Conservation (phyloP, 2,888 invertebrate species). For the Ormyrus thymus region DNA sequence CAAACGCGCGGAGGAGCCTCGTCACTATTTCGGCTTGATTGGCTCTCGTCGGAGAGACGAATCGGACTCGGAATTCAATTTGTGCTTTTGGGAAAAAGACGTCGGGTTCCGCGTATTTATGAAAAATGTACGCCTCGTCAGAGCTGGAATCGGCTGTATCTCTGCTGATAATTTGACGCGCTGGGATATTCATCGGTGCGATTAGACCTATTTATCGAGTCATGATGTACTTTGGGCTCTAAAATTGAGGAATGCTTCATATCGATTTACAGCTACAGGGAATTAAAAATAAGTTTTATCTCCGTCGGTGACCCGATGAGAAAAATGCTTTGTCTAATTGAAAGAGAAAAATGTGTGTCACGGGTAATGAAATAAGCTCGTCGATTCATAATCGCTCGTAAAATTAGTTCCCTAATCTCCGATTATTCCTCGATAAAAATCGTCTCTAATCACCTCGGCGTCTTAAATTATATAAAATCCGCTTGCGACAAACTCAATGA, state of each 20-base stretch:
- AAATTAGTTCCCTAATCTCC: too few species aligned
- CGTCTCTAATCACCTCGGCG: too few species aligned
- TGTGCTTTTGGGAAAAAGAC: conserved; percentile 3
- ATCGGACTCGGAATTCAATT: conserved; percentile 2
- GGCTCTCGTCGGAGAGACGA: neutral
- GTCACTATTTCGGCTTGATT: neutral
- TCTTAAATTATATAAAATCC: too few species aligned
- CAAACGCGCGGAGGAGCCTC: too few species aligned
- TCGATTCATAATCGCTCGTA: neutral
- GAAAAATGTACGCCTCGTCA: neutral
- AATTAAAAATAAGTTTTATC: conserved; percentile 35
- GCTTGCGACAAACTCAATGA: too few species aligned
- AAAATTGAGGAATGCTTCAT: conserved; percentile 10
- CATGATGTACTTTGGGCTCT: conserved; percentile 20
- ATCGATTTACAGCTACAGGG: neutral
- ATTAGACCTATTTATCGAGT: conserved; percentile 13
- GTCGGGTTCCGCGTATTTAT: conserved; percentile 17
- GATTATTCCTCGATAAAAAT: too few species aligned
- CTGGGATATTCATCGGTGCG: neutral
- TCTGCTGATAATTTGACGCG: conserved; percentile 30
- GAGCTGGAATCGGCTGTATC: conserved; percentile 23
- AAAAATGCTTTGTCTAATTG: conserved; percentile 25
- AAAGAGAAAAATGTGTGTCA: conserved; percentile 5
- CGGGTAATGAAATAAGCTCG: conserved; percentile 1
- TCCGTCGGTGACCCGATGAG: neutral